These are phyloP conservation scores for Peromyscus eremicus DNA, from an alignment of 2,797 vertebrate genomes.

Conservation along the genomic window DNA sequence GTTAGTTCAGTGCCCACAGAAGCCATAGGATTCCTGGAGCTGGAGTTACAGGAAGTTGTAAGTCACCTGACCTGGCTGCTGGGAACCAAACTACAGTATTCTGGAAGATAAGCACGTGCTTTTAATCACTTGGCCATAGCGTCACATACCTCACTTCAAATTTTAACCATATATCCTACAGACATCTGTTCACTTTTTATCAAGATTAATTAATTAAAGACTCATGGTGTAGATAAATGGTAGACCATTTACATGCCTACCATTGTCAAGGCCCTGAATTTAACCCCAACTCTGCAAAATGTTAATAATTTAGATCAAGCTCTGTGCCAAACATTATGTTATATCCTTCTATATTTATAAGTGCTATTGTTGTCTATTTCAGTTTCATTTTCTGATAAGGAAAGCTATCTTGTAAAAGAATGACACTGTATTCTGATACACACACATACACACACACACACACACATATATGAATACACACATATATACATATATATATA, in stretches of 20 bases:
- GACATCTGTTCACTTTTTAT: not conserved
- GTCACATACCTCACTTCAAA: not conserved
- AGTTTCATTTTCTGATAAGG: constrained; percentile 19
- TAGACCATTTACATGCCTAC: not conserved
- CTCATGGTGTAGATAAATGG: not conserved
- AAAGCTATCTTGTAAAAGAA: not conserved
- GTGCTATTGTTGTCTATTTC: not conserved
- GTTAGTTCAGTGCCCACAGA: not conserved
- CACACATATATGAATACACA: not conserved
- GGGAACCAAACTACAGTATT: not conserved
- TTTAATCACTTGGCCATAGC: not conserved
- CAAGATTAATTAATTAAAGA: not conserved
- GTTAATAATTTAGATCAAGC: constrained; percentile 7
- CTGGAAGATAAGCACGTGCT: not conserved
- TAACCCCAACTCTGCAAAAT: not conserved
- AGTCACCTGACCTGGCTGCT: not conserved
- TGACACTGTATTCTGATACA: not conserved
- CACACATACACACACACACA: not conserved
- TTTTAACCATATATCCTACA: not conserved
- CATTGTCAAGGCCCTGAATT: not conserved
- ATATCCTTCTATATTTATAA: not conserved
- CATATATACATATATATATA: not conserved
- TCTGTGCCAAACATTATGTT: constrained; percentile 7
- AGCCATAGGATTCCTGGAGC: too few relatives aligned
- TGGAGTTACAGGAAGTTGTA: not conserved